Percentiles rank a stretch among this genome's conserved stretches.
These are phyloP conservation scores for Trichonephila clavipes DNA, from an alignment of 1,140 invertebrate species.

Conservation along the genomic window DNA sequence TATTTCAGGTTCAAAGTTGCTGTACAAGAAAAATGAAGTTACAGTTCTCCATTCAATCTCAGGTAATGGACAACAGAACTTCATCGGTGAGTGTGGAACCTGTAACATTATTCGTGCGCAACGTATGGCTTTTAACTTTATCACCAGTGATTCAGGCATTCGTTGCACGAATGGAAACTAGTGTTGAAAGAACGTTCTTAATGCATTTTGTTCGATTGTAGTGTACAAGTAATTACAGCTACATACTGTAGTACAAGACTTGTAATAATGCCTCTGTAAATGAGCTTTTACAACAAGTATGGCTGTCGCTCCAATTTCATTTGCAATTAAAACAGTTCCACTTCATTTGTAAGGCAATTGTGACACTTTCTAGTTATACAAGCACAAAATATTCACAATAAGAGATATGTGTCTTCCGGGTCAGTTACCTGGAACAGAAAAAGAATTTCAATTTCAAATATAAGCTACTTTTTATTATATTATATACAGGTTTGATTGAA, in stretches of 20 bases:
- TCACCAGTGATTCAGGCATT: slow-evolving; percentile 6
- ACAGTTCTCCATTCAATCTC: not conserved
- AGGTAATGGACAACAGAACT: not conserved
- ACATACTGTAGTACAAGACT: not conserved
- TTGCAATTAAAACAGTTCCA: not conserved
- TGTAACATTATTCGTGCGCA: not conserved
- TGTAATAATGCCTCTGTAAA: not conserved
- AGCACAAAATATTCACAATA: slow-evolving; percentile 42
- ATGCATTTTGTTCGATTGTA: not conserved
- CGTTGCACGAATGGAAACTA: slow-evolving; percentile 6
- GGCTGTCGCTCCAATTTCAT: not conserved
- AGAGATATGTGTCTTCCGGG: not conserved
- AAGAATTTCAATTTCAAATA: not conserved
- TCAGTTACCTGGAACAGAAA: not conserved
- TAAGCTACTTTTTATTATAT: no score
- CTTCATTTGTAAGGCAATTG: not conserved
- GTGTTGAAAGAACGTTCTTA: not conserved
- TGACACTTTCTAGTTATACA: not conserved
- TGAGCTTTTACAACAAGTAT: not conserved
- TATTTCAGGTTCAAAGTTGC: not conserved
- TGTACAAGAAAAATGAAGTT: not conserved
- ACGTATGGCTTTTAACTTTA: not conserved
- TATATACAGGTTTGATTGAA: no score
- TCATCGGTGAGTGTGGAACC: not conserved
- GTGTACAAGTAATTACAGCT: not conserved